phyloP scores from a whole-genome alignment of 2,888 invertebrate species.

The Stenchaetothrips biformis region DNA sequence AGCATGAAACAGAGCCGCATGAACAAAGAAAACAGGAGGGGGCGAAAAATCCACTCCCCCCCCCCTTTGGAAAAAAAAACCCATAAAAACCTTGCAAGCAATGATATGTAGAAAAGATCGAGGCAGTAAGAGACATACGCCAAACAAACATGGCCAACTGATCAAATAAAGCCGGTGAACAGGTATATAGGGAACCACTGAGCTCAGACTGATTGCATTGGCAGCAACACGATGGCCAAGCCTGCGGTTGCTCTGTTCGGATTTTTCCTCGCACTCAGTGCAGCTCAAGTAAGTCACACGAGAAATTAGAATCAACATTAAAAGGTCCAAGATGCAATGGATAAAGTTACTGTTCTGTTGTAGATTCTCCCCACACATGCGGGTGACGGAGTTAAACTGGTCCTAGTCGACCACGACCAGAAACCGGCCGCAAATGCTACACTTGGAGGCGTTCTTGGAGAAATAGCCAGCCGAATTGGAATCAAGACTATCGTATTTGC shows the following conservation, averaged over 20 bases:
- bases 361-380: not conserved
- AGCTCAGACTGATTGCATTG: not conserved
- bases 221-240: constrained; percentile 3
- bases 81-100: too few relatives aligned
- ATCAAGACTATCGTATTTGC: not conserved
- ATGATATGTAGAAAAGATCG: not conserved
- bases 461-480: not conserved
- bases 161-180: not conserved
- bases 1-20: not conserved
- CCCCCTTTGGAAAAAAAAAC: too few relatives aligned
- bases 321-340: not conserved
- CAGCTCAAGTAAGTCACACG: not conserved
- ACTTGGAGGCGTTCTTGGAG: not conserved
- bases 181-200: not conserved
- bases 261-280: not conserved
- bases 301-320: not conserved
- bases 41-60: too few relatives aligned
- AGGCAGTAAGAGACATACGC: not conserved
- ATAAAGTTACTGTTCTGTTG: not conserved
- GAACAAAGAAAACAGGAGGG: not conserved
- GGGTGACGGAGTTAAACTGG: not conserved
- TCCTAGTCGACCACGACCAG: not conserved
- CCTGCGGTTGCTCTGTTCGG: not conserved
- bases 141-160: not conserved
- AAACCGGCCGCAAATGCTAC: not conserved